These are phyloP conservation scores for Pterocles burchelli DNA, from an alignment of 2,113 vertebrate species.

Conservation along the genomic window DNA sequence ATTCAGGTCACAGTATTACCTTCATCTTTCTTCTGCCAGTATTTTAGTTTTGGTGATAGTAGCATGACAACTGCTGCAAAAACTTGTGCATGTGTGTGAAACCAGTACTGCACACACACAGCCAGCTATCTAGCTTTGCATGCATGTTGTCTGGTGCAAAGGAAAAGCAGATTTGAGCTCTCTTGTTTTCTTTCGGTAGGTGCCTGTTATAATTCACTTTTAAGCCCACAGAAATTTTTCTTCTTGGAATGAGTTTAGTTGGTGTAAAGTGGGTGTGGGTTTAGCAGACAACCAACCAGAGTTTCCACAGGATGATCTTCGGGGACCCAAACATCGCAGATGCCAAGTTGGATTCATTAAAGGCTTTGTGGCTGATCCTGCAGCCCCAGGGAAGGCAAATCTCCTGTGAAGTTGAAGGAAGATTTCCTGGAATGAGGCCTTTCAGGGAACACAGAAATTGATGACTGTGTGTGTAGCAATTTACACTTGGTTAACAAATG, in stretches of 20 bases:
- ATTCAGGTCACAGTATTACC: background rate
- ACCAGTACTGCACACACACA: background rate
- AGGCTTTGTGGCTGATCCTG: background rate
- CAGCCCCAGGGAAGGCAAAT: conserved; percentile 5
- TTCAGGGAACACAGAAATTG: background rate
- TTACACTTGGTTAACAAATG: too few relatives aligned
- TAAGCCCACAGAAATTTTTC: background rate
- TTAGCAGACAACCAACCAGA: background rate
- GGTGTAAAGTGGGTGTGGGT: background rate
- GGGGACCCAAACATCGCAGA: background rate
- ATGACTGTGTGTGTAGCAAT: background rate
- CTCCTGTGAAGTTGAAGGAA: background rate
- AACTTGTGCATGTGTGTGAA: background rate
- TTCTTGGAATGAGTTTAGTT: background rate
- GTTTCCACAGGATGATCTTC: background rate
- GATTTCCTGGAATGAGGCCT: background rate
- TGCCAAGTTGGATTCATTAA: conserved; percentile 13
- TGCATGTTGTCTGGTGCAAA: background rate
- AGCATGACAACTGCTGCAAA: background rate
- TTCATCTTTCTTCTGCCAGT: background rate
- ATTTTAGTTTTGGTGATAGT: background rate
- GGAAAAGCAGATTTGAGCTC: background rate
- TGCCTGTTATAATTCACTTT: background rate
- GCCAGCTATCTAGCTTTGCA: background rate
- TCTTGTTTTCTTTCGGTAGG: background rate